A percentile compares a stretch with the other conserved stretches of the same genome.
phyloP scores from a whole-genome alignment of 2,888 invertebrate genomes.

The Orthosia gracilis region DNA sequence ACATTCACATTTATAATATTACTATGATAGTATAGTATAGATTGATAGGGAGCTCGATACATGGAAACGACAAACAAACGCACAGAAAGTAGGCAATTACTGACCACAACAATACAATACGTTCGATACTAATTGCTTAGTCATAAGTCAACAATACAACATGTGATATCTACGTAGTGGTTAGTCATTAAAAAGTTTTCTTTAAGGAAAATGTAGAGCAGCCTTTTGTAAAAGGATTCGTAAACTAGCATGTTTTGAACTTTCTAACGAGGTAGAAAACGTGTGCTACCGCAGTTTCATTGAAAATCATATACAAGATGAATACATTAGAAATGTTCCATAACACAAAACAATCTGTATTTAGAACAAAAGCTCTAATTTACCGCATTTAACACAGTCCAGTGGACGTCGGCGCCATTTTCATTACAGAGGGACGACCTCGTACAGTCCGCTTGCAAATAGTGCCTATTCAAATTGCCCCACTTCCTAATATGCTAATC shows the following conservation, averaged over 20 bases:
- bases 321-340: constrained; percentile 56
- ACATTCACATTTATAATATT: too few relatives aligned
- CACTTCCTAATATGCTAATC: constrained; percentile 89
- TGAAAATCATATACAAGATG: constrained; percentile 40
- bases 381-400: constrained; percentile 63
- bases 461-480: constrained; percentile 82
- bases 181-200: constrained; percentile 1
- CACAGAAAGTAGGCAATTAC: constrained; percentile 9
- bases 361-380: constrained; percentile 66
- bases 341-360: constrained; percentile 47
- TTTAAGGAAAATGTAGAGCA: constrained; percentile 30
- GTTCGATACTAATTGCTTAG: constrained; percentile 16
- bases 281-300: constrained; percentile 30
- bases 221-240: constrained; percentile 20
- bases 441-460: constrained; percentile 62
- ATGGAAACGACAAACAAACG: not conserved
- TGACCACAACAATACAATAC: constrained; percentile 26
- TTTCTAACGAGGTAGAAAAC: constrained; percentile 42
- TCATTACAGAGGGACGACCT: constrained; percentile 67
- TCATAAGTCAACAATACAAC: constrained; percentile 19
- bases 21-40: too few relatives aligned
- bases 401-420: constrained; percentile 60
- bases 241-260: constrained; percentile 44
- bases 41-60: too few relatives aligned
- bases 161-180: not conserved